Evolutionary conservation across 2,797 vertebrate genomes (phyloP).

Genomic region (Nasua narica): DNA sequence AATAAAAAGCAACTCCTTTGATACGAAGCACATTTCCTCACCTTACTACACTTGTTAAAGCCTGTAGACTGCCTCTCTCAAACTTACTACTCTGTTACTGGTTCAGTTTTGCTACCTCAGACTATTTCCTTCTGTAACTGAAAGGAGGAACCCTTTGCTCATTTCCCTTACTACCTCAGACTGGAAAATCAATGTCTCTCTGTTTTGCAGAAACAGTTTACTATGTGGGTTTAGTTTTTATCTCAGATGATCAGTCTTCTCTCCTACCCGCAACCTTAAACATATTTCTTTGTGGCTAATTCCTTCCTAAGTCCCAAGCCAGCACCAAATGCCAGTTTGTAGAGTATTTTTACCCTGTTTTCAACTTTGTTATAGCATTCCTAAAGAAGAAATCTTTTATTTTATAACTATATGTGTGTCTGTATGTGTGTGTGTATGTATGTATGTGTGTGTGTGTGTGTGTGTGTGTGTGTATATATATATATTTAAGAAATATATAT

Average conservation of each 20-base stretch:
- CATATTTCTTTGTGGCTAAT: neutral
- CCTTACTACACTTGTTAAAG: neutral
- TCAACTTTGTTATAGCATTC: neutral
- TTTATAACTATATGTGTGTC: too few species aligned
- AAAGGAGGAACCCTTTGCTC: neutral
- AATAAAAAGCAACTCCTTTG: neutral
- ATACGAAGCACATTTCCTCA: neutral
- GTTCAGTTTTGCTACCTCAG: neutral
- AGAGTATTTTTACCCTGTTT: neutral
- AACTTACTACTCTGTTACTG: neutral
- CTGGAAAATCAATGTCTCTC: neutral
- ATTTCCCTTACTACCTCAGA: neutral
- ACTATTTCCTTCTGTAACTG: neutral
- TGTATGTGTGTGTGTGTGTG: too few species aligned
- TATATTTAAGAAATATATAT: too few species aligned
- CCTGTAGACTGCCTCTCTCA: neutral
- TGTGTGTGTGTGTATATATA: too few species aligned
- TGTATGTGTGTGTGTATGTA: too few species aligned
- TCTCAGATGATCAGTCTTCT: neutral
- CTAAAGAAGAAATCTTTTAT: neutral
- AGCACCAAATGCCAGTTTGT: neutral
- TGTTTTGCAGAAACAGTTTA: neutral
- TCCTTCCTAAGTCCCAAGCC: neutral
- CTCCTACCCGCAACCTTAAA: neutral
- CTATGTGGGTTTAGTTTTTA: neutral